Conservation (phyloP, 2,888 invertebrate species). For the Drosophila sordidula region DNA sequence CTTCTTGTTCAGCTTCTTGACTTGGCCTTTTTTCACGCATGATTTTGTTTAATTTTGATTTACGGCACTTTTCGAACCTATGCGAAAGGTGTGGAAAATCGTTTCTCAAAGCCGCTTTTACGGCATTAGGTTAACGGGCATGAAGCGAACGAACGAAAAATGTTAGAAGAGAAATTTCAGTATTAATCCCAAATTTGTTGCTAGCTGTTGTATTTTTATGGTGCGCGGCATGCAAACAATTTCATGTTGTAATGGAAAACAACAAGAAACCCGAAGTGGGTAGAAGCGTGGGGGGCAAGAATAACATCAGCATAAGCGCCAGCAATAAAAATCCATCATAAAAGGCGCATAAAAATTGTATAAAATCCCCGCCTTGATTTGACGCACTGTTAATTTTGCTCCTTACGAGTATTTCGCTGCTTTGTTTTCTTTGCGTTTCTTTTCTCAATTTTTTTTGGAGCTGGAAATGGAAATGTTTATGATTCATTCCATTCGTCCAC, state of each 20-base stretch:
- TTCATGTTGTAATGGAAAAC: constrained; percentile 49
- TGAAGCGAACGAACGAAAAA: too few species aligned
- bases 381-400: constrained; percentile 73
- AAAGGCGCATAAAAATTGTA: constrained; percentile 70
- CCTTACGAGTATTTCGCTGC: constrained; percentile 24
- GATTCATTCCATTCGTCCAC: constrained; percentile 20
- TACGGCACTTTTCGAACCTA: constrained; percentile 33
- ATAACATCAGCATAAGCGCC: constrained; percentile 59
- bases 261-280: not conserved
- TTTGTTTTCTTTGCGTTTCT: constrained; percentile 28
- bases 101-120: constrained; percentile 40
- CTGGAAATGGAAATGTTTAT: constrained; percentile 24
- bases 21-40: constrained; percentile 31
- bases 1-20: constrained; percentile 13
- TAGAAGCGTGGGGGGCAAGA: not conserved
- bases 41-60: constrained; percentile 51
- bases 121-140: constrained; percentile 8
- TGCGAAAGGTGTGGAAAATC: constrained; percentile 52
- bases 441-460: not conserved
- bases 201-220: constrained; percentile 69
- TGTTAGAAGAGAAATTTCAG: constrained; percentile 25
- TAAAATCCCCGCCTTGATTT: constrained; percentile 66
- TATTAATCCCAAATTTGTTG: constrained; percentile 73
- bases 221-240: constrained; percentile 68
- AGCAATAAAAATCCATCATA: constrained; percentile 74